These are phyloP conservation scores for Nycteola revayana DNA, from an alignment of 2,888 invertebrate genomes.

Conservation along the genomic window DNA sequence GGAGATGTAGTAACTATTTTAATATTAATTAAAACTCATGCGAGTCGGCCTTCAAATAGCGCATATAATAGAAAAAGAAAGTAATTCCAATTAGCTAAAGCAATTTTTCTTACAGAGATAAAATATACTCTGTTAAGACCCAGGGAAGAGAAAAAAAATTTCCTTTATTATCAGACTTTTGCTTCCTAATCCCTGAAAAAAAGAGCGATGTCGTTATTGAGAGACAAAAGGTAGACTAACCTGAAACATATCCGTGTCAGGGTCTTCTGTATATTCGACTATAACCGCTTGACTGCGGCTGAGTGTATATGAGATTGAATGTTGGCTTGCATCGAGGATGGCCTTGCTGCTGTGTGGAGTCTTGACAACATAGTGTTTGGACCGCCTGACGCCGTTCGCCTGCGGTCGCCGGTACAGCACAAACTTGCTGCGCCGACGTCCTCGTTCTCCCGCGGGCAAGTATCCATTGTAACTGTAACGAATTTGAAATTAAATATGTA, in stretches of 20 bases:
- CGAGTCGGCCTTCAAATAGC: too few species aligned
- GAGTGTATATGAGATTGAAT: constrained; percentile 98
- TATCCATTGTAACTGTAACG: constrained; percentile 93
- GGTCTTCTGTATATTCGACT: constrained; percentile 98
- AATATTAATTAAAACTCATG: too few species aligned
- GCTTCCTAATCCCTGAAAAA: too few species aligned
- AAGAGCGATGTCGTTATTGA: too few species aligned
- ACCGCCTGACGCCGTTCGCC: constrained; percentile 96
- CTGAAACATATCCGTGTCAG: constrained; percentile 99
- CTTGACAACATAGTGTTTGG: constrained; percentile 97
- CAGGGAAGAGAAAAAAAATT: too few species aligned
- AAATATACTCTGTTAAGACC: too few species aligned
- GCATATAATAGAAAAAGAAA: too few species aligned
- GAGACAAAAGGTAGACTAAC: constrained; percentile 71
- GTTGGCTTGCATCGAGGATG: constrained; percentile 95
- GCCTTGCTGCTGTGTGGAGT: constrained; percentile 97
- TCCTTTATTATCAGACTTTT: too few species aligned
- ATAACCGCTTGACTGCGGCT: constrained; percentile 98
- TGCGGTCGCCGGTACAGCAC: constrained; percentile 91
- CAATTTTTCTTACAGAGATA: too few species aligned
- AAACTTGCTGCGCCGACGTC: constrained; percentile 96
- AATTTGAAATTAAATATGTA: too few species aligned
- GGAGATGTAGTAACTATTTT: too few species aligned
- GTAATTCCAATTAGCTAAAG: too few species aligned
- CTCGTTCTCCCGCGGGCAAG: constrained; percentile 95